phyloP scores from a whole-genome alignment of 1,140 invertebrate genomes.

The Carposina sasakii region DNA sequence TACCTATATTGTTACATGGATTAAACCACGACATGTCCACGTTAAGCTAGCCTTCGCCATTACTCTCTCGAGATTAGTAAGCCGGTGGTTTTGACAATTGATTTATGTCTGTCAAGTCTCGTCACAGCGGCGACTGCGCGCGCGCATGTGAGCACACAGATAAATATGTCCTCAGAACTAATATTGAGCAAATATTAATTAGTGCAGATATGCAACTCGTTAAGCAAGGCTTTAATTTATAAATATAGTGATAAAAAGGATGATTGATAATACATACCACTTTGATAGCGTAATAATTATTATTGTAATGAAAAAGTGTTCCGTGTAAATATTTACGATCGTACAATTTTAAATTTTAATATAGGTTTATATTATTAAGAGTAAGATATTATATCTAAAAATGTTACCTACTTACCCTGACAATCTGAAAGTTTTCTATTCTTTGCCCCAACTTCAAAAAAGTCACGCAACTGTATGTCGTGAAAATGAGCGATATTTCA shows the following conservation, averaged over 20 bases:
- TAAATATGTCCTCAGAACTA: constrained; percentile 42
- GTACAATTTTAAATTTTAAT: not conserved
- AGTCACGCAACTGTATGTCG: not conserved
- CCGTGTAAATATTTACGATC: not conserved
- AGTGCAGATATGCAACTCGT: no score
- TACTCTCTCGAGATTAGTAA: constrained; percentile 53
- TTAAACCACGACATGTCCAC: constrained; percentile 36
- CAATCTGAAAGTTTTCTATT: not conserved
- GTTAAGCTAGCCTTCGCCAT: constrained; percentile 38
- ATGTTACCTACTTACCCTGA: not conserved
- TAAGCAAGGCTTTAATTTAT: not conserved
- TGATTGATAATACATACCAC: not conserved
- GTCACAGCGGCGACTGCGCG: constrained; percentile 53
- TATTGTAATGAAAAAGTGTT: not conserved
- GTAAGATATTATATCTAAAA: not conserved
- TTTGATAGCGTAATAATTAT: not conserved
- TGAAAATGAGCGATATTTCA: constrained; percentile 49
- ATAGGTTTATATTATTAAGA: not conserved
- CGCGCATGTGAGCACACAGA: constrained; percentile 45
- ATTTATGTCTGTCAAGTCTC: constrained; percentile 67
- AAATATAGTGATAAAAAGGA: not conserved
- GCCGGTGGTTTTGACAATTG: constrained; percentile 63
- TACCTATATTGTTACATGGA: no score
- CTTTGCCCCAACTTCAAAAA: not conserved
- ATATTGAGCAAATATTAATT: constrained; percentile 44